These are phyloP conservation scores for Mongoloraphidia duomilia DNA, from an alignment of 2,888 invertebrate species.

Conservation along the genomic window DNA sequence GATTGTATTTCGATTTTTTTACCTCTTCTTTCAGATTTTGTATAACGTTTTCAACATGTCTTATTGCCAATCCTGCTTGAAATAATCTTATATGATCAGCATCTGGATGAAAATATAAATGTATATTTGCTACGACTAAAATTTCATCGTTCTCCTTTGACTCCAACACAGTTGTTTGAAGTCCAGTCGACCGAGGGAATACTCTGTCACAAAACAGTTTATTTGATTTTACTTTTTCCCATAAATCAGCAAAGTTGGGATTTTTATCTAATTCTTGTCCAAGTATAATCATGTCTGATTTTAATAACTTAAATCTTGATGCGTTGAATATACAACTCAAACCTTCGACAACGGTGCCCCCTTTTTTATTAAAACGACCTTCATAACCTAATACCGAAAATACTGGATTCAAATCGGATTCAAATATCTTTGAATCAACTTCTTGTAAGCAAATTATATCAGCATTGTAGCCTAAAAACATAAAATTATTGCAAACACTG, in stretches of 20 bases:
- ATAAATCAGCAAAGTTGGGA: slow-evolving; percentile 36
- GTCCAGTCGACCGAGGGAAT: slow-evolving; percentile 45
- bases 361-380: slow-evolving; percentile 57
- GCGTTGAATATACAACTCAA: slow-evolving; percentile 61
- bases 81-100: slow-evolving; percentile 79
- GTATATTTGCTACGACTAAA: slow-evolving; percentile 66
- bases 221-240: slow-evolving; percentile 42
- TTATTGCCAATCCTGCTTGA: slow-evolving; percentile 62
- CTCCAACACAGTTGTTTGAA: slow-evolving; percentile 43
- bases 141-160: slow-evolving; percentile 40
- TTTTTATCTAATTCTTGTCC: slow-evolving; percentile 38
- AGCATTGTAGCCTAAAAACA: slow-evolving; percentile 61
- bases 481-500: slow-evolving; percentile 10
- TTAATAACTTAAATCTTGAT: slow-evolving; percentile 44
- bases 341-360: slow-evolving; percentile 63
- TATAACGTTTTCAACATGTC: slow-evolving; percentile 48
- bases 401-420: slow-evolving; percentile 45
- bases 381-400: slow-evolving; percentile 39
- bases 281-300: slow-evolving; percentile 36
- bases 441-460: slow-evolving; percentile 90
- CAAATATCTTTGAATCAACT: slow-evolving; percentile 68
- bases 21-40: slow-evolving; percentile 28
- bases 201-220: slow-evolving; percentile 38
- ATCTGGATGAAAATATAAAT: slow-evolving; percentile 85
- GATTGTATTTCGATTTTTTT: neutral